phyloP scores from a whole-genome alignment of 2,113 vertebrate species.

The Chionodraco myersi region DNA sequence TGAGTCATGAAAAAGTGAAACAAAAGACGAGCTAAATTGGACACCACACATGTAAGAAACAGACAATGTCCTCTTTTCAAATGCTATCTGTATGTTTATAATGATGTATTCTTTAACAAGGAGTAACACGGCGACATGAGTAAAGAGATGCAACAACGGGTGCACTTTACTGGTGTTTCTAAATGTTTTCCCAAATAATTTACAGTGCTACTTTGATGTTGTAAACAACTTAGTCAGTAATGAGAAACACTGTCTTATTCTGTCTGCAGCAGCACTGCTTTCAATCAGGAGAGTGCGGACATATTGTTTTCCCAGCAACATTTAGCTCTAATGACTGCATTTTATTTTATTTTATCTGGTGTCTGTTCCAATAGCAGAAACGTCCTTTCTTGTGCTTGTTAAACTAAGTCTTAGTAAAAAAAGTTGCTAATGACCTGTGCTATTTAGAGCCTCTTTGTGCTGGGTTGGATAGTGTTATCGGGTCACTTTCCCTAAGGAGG shows the following conservation, averaged over 20 bases:
- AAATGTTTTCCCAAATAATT: conserved; percentile 1
- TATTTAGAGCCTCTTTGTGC: not conserved
- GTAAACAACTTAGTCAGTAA: conserved; percentile 43
- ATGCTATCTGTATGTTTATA: not conserved
- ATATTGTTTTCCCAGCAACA: conserved; percentile 10
- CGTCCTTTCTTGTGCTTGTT: not conserved
- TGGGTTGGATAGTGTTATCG: not conserved
- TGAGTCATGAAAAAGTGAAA: conserved; percentile 44
- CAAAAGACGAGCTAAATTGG: not conserved
- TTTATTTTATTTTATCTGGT: not conserved
- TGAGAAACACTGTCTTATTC: conserved; percentile 38
- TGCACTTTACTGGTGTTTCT: not conserved
- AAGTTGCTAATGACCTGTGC: not conserved
- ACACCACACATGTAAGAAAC: not conserved
- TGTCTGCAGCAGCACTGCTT: conserved; percentile 31
- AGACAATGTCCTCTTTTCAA: not conserved
- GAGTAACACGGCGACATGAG: not conserved
- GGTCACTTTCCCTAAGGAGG: not conserved
- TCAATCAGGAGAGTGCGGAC: conserved; percentile 18
- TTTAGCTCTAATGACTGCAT: conserved; percentile 23
- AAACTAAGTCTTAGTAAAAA: conserved; percentile 1
- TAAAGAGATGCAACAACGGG: conserved; percentile 2
- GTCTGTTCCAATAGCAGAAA: not conserved
- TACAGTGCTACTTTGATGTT: conserved; percentile 29
- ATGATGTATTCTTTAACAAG: not conserved